Base-by-base conservation (phyloP, 2,888 invertebrate species). In the Vannuccia rotundouncinata region DNA sequence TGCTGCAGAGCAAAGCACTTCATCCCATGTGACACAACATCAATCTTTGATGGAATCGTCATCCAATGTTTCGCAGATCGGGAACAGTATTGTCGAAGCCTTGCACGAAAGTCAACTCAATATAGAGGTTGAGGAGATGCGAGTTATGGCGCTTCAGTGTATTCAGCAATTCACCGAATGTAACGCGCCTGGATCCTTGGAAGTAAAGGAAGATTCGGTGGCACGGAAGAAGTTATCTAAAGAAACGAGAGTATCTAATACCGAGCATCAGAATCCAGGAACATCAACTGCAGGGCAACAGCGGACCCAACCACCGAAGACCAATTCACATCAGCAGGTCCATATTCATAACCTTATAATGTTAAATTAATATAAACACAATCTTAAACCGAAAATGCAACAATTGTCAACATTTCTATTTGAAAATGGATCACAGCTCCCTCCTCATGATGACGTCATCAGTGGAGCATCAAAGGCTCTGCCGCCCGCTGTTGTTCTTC, bases 121-220 rank as follows among this genome's bases (percentile, higher is more conserved):
- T 22, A 5, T 5, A 74, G 90, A 89, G 78, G 90, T 90, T 45
- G 90, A 90, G 82, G 89, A 91, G 85, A 90, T 91, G 84, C 90
- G 90, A 82, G 90, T 91, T 86, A 91, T 91, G 84, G 90, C 73
- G 5, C 27, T n/a, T 5, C 73, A 73, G 73, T 73, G 22, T 73
- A 25, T 73, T 73, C 73, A 27, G 10, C 73, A 73, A 22, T 73
- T 25, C 27, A 27, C 73, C 2, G 73, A 73, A 73, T 73, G 73
- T 22, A 73, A 73, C 73, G 5, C 73, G 45, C 5, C 45, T 10
- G 17, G 45, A 5, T 45, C 45, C 17, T 17, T 45, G 45, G 45
- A 45, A 10, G 45, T 17, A 45, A 45, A 5, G n/a, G n/a, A n/a
- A n/a, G n/a, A n/a, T n/a, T n/a, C n/a, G n/a, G n/a, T n/a, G n/a